Percentiles rank a stretch among this genome's conserved stretches.
Evolutionary conservation across 2,113 vertebrate genomes (phyloP).

Genomic region (Chloropsis hardwickii): DNA sequence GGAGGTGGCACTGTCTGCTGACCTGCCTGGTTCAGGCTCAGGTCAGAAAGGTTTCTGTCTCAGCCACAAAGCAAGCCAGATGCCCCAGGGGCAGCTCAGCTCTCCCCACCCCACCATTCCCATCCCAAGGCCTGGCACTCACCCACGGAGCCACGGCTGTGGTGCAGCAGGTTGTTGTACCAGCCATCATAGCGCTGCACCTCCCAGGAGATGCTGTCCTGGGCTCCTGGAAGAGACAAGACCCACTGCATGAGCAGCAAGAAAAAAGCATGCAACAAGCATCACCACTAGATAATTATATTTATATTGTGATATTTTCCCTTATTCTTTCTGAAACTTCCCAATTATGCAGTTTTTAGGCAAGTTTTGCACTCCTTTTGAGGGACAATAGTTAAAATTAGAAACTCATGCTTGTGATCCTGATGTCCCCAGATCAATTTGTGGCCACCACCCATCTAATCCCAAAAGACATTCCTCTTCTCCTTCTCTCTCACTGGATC

Average conservation of each 20-base stretch:
- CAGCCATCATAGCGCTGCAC: slow-evolving; percentile 92
- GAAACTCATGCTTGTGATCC: not conserved
- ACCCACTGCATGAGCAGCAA: not conserved
- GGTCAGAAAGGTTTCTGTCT: not conserved
- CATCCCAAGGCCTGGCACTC: not conserved
- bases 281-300: not conserved
- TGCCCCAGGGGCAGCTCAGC: rapidly evolving
- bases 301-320: not conserved
- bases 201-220: slow-evolving; percentile 79
- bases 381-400: not conserved
- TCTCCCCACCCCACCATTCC: rapidly evolving
- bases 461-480: not conserved
- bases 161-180: slow-evolving; percentile 92
- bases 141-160: slow-evolving; percentile 81
- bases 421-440: not conserved
- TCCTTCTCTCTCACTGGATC: not conserved
- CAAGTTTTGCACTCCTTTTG: not conserved
- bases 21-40: not conserved
- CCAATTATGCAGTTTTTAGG: not conserved
- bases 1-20: not conserved
- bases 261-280: not conserved
- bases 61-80: not conserved
- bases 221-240: slow-evolving; percentile 65
- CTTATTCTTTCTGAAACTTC: not conserved
- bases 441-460: not conserved